A percentile compares a stretch with the other conserved stretches of the same genome.
These are phyloP conservation scores for Parapristionchus giblindavisi DNA, from an alignment of 2,888 invertebrate genomes.

Conservation along the genomic window DNA sequence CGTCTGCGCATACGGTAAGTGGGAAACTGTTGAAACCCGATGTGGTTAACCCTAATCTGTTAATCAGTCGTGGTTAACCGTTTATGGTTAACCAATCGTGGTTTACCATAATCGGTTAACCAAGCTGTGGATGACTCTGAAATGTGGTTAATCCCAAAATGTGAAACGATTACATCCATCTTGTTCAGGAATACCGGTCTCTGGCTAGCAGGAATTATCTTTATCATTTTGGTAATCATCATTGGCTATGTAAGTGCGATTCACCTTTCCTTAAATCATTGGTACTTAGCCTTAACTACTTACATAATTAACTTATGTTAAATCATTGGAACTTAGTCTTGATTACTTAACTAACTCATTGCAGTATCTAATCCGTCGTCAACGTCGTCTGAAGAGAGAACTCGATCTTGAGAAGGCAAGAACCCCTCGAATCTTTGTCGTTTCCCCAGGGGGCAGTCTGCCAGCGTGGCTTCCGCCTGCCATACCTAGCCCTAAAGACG, in stretches of 20 bases:
- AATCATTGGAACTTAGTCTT: neutral
- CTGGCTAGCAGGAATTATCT: neutral
- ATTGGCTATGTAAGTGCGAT: slow-evolving; percentile 21
- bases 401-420: slow-evolving; percentile 35
- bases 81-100: no score
- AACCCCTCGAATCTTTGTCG: slow-evolving; percentile 14
- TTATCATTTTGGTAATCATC: slow-evolving; percentile 5
- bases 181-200: neutral
- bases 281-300: neutral
- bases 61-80: no score
- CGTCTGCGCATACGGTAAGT: slow-evolving; percentile 12
- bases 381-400: slow-evolving; percentile 6
- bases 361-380: slow-evolving; percentile 19
- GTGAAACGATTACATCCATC: neutral
- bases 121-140: no score
- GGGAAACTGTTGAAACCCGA: no score
- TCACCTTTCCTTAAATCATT: neutral
- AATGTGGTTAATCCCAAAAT: neutral
- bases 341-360: neutral
- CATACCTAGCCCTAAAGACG: no score
- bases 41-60: no score
- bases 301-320: no score
- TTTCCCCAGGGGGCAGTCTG: slow-evolving; percentile 8
- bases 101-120: no score
- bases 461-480: slow-evolving; percentile 13